Base-by-base conservation (phyloP, 2,888 invertebrate genomes). In the Acanthosepion lycidas region DNA sequence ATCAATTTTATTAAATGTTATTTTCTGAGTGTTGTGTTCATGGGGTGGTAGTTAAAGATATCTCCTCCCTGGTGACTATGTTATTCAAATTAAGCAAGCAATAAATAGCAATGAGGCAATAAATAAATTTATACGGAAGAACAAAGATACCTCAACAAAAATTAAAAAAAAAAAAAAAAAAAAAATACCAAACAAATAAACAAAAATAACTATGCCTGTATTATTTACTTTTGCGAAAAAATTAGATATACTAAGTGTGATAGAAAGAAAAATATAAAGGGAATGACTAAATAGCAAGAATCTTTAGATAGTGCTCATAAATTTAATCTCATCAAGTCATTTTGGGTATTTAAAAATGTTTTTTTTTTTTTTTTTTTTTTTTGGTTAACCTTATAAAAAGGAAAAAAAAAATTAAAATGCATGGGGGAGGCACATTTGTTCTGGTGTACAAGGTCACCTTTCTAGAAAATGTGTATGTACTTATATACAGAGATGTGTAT, bases 391-490 rank as follows among this genome's bases (percentile, higher is more conserved):
- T 59, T 23, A 59, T 59, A 12, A 78, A 78, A n/a, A 78, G 15
- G 15, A 4, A n/a, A n/a, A 33, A 78, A n/a, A 78, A n/a, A 28
- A n/a, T n/a, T 64, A 2, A 5, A 78, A 78, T 78, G n/a, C 78
- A 78, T 18, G n/a, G n/a, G 78, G 78, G 78, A 33, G 78, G n/a
- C n/a, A 78, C 4, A 78, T 78, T 78, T 78, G 78, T 78, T 78
- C n/a, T 78, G n/a, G 78, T 78, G n/a, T 78, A 78, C n/a, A 78
- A 78, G 78, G 78, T 78, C 78, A 78, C 78, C 78, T 78, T 78
- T 18, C 78, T 15, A n/a, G 78, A 78, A 78, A 78, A n/a, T n/a
- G n/a, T 78, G 78, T 78, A 15, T 9, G n/a, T 78, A 33, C 5
- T 12, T n/a, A 18, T 78, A 12, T n/a, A n/a, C 9, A 78, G 59